Base-by-base conservation (phyloP, 2,888 invertebrate genomes). In the Cremastinae sp. region DNA sequence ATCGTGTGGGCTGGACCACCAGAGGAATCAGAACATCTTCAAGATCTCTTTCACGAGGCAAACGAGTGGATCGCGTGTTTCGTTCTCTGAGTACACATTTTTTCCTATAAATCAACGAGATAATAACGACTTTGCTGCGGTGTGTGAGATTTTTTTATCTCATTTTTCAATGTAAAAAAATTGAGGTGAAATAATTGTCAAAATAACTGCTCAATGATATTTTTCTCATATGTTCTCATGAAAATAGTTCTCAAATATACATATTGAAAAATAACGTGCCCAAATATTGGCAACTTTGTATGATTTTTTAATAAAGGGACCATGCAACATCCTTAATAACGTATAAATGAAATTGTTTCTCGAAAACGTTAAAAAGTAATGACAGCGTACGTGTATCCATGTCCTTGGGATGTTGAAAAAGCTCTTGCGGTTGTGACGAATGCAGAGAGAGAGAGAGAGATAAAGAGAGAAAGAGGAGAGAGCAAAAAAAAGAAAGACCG, bases 11-110 rank as follows among this genome's bases (percentile, higher is more conserved):
- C 35, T 68, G 75, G 66, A 75, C 72, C 72, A 45, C 53, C 39
- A 47, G 20, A 59, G 10, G 43, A 37, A 61, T 70, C 28, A 41
- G 45, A 56, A 75, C 61, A 61, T 65, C 47, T 64, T 35, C 22
- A 47, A 37, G 28, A 28, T 47, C 35, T 51, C 41, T 37, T 28
- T 53, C 51, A 39, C 49, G 10, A 8, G 47, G 55, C 28, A 71
- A 75, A 75, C 65, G 75, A 83, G 80, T 75, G 79, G 73, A 80
- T 83, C 71, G 82, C 81, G 81, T 84, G 83, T 81, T 78, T 61
- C 35, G 58, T 64, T 71, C 55, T 53, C 70, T 75, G 80, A 41
- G 12, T n/a, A n/a, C n/a, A n/a, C n/a, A n/a, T n/a, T n/a, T n/a
- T n/a, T n/a, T n/a, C n/a, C n/a, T n/a, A 41, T 4, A 41, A 28